Evolutionary conservation across 2,888 invertebrate genomes (phyloP), one percentile per base, ranked within the genome.

Genomic region (Gryllus longicercus): DNA sequence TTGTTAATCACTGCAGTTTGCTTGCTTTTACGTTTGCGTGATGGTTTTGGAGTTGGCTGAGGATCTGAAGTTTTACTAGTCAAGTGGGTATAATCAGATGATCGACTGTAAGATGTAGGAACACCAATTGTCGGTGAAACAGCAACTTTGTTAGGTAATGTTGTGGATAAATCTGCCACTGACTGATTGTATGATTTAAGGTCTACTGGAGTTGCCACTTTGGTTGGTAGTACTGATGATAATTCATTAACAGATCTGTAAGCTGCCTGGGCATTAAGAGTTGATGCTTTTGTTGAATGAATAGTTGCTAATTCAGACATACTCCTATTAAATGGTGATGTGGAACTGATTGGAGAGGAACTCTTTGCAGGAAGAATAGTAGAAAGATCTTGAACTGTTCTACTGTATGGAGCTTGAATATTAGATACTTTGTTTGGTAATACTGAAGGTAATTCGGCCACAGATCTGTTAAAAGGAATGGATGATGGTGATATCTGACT

Each of bases 51-150:
- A 23, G 82, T 23, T 11, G 38, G 82, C 1, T 78, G 78, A 10
- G 83, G 83, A 76, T 82, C 84, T 75, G 83, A 84, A 81, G 83
- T 85, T 84, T 81, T 86, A 63, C 84, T 83, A 82, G 85, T 86
- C 80, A 79, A 63, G 38, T 80, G 74, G 11, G 82, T 75, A 78
- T 79, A 81, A 50, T 82, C 81, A 14, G 82, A 50, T 51, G 79
- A 21, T 25, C 80, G 74, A 75, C 75, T 80, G 63, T 80, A 82
- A 74, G 78, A 50, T 51, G 79, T 63, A 8, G 79, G 38, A 23
- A 77, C 75, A 76, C 50, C 74, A 16, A 79, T 49, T 10, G 76
- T 76, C 63, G 79, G 50, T 16, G 80, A 49, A 18, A 75, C 74
- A 25, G 80, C 76, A 21, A 79, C 78, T 79, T 80, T 76, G 49